These are phyloP conservation scores for Hemistola chrysoprasaria DNA, from an alignment of 2,888 invertebrate species.

Conservation along the genomic window DNA sequence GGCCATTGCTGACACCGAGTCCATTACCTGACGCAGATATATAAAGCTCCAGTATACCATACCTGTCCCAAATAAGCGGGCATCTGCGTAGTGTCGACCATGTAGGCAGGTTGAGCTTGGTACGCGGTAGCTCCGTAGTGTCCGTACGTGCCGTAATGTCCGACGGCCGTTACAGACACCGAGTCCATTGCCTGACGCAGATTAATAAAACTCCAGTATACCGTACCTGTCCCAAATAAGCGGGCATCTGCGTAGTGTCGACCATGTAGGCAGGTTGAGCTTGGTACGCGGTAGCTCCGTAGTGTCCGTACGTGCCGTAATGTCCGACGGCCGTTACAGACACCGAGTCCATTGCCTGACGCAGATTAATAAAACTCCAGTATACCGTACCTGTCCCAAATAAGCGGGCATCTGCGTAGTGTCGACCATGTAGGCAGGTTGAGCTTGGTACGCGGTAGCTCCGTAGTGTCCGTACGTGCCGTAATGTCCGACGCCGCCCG, in stretches of 20 bases:
- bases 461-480: conserved; percentile 77
- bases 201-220: too few relatives aligned
- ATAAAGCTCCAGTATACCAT: too few relatives aligned
- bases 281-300: conserved; percentile 70
- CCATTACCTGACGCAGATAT: conserved; percentile 80
- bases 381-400: conserved; percentile 64
- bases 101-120: conserved; percentile 70
- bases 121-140: conserved; percentile 75
- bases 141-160: conserved; percentile 74
- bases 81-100: conserved; percentile 72
- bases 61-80: conserved; percentile 77
- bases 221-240: conserved; percentile 74
- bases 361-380: not conserved
- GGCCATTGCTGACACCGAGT: conserved; percentile 70
- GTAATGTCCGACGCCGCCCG: conserved; percentile 66
- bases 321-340: conserved; percentile 70
- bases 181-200: conserved; percentile 79
- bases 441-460: conserved; percentile 68
- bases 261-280: conserved; percentile 75
- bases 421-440: conserved; percentile 74
- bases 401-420: conserved; percentile 71
- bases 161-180: conserved; percentile 69
- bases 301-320: conserved; percentile 76
- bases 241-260: conserved; percentile 68
- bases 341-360: conserved; percentile 74